Base-by-base conservation (phyloP, 2,888 invertebrate species). In the Agriopis marginaria region DNA sequence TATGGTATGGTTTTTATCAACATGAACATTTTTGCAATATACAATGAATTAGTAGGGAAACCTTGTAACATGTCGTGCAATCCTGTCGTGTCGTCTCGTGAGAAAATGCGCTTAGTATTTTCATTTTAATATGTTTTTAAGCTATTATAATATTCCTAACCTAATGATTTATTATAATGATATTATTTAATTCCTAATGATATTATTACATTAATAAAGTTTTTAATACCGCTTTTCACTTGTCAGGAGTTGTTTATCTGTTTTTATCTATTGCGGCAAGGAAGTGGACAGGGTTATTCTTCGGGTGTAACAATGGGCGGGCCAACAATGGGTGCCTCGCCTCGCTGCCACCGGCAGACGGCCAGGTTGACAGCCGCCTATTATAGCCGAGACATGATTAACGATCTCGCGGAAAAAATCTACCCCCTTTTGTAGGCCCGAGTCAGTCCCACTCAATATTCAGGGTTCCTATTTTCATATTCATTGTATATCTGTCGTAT, bases 281-380 rank as follows among this genome's bases (percentile, higher is more conserved):
- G 65, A 72, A 71, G 74, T 73, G 75, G 67, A 64, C 70, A 62
- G 73, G 73, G 75, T 76, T 73, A 78, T 79, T 79, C 74, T 78
- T 76, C 60, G 66, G 66, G 54, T 58, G 66, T 67, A 72, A 79
- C 79, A 83, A 82, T 77, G 66, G 76, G 70, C 74, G 72, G 71
- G 14, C 60, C 60, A 39, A 60, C 60, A 60, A 61, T 61, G 42
- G 50, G 50, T 17, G 39, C 39, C 14, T 65, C 59, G 70, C 68
- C 70, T 64, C 70, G 76, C 70, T 73, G 74, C 72, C 75, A 70
- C 55, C 70, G 65, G 64, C 61, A 77, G 80, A 77, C 82, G 79
- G 73, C 51, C 78, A 77, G 77, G 80, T 82, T 84, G 85, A 82
- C 85, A 84, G 79, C 70, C 73, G 72, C 79, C 82, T 80, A 83